Base-by-base conservation (phyloP, 1,140 invertebrate genomes). In the Epicauta chinensis region DNA sequence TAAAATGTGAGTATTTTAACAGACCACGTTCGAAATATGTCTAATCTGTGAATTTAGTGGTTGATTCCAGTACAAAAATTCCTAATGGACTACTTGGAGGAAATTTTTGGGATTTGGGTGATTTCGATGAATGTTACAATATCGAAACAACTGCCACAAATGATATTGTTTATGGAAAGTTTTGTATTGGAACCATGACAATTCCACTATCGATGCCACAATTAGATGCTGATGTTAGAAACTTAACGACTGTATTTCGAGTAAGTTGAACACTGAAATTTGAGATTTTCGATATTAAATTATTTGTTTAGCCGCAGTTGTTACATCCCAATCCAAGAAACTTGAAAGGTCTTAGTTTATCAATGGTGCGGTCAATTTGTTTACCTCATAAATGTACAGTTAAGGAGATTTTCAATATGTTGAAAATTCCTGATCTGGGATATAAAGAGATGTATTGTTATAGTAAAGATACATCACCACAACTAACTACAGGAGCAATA, bases 51-150 rank as follows among this genome's bases (percentile, higher is more conserved):
- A n/a, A n/a, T n/a, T 37, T 13, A 73, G 69, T 73, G 68, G 7
- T 67, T 2, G 70, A 73, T 44, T 61, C 71, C 1, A 64, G 63
- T 23, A 62, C 66, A 5, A 72, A 70, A 50, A 51, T 67, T 16
- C 67, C 62, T 12, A 54, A 58, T 3, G 71, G 71, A 9, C 56
- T 73, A 10, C 35, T 73, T 1, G 23, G 44, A 37, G 71, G 70
- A 5, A 64, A 71, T 49, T 14, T 66, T 0, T 49, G 56, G 7
- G 62, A 67, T 47, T 44, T 71, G 2, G 71, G 71, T 17, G 61
- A 66, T 45, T 71, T 55, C 42, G 62, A 68, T 13, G 67, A 72
- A 55, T 73, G 71, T 46, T 32, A 66, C 2, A 9, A 45, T 10
- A 31, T 47, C 30, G 37, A 52, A 23, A 23, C 23, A 1, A 5